Base-by-base conservation (phyloP, 2,888 invertebrate genomes). In the Heliconius charithonia region DNA sequence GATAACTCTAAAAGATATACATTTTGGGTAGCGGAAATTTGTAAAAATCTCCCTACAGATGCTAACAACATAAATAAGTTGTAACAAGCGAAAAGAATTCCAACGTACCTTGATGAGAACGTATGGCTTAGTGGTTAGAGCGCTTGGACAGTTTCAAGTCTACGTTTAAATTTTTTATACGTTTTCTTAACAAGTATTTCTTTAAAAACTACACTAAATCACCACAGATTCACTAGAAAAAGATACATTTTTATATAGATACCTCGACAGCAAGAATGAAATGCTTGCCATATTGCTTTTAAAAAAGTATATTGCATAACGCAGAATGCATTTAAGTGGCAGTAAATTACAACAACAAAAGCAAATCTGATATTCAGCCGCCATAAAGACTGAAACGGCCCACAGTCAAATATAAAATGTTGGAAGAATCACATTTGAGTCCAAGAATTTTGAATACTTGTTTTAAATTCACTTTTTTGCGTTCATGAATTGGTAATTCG, bases 281-380 rank as follows among this genome's bases (percentile, higher is more conserved):
- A n/a, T 56, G 22, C 56, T 56, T 13, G 56, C 22, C 19, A 75
- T 32, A 32, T 41, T 32, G 37, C 37, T 22, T 32, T 59, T 67
- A 32, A 67, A 51, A 45, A 27, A 75, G 59, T 19, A 69, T 25
- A 56, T 41, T 45, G 27, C n/a, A 29, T 62, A 22, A 16, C 27
- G 19, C 62, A 29, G 59, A 29, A 59, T 59, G 37, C 69, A 59
- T 25, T 69, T 63, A 63, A 70, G 32, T 71, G 29, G 51, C 76
- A 51, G n/a, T 76, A 76, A 76, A 45, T 76, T 76, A 76, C 45
- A 76, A 41, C 45, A 76, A 70, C 70, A 76, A 76, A 71, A 71
- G 62, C 45, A 41, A 76, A 71, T 71, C 27, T 62, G 70, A 76
- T 62, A 59, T 45, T 69, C n/a, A 76, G 59, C 63, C 62, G 45